These are phyloP conservation scores for Nipponacmea schrenckii DNA, from an alignment of 2,888 invertebrate species.

Conservation along the genomic window DNA sequence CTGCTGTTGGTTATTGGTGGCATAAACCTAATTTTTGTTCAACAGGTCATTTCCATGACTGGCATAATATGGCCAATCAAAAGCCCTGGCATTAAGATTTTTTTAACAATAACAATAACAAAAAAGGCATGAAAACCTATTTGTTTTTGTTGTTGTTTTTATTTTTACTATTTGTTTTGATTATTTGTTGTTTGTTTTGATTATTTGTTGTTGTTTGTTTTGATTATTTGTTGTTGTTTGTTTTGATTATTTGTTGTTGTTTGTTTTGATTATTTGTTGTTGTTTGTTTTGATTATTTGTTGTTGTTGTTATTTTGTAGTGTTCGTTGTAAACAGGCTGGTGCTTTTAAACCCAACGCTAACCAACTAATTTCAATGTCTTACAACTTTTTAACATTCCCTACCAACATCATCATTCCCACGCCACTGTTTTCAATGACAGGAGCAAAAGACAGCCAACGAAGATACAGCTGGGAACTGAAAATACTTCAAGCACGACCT, in stretches of 20 bases:
- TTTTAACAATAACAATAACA: too few relatives aligned
- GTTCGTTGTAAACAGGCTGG: conserved; percentile 80
- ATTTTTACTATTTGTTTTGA: too few relatives aligned
- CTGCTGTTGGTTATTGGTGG: too few relatives aligned
- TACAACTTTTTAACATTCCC: conserved; percentile 94
- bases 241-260: background rate
- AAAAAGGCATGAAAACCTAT: too few relatives aligned
- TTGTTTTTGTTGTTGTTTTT: too few relatives aligned
- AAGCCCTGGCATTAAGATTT: too few relatives aligned
- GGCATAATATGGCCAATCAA: too few relatives aligned
- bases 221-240: conserved; percentile 6
- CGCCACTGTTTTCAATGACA: conserved; percentile 87
- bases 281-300: background rate
- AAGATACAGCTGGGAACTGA: conserved; percentile 80
- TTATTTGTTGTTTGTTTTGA: background rate
- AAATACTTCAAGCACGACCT: conserved; percentile 73
- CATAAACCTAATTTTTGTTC: too few relatives aligned
- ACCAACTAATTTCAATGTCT: conserved; percentile 86
- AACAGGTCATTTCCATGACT: too few relatives aligned
- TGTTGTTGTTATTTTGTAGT: conserved; percentile 36
- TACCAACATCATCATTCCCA: conserved; percentile 71
- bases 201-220: background rate
- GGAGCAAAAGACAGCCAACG: conserved; percentile 81
- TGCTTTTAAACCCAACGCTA: conserved; percentile 81
- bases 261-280: conserved; percentile 3